Base-by-base conservation (phyloP, 2,113 vertebrate genomes). In the Dicrurus megarhynchus region DNA sequence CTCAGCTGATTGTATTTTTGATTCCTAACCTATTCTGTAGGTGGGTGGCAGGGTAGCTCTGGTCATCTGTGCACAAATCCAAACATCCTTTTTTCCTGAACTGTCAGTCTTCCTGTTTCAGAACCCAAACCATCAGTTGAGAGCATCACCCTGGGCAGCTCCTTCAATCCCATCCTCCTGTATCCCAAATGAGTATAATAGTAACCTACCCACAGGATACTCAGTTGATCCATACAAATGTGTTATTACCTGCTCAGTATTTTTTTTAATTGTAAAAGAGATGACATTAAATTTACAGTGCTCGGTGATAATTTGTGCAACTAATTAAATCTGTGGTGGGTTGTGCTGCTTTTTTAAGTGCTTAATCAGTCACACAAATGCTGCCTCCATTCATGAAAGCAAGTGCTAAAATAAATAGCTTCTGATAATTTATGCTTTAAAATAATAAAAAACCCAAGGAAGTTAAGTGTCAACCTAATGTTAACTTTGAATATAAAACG, bases 401-500 rank as follows among this genome's bases (percentile, higher is more conserved):
- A 89, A 95, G 88, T 77, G 84, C 67, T 94, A 71, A 94, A 96
- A 87, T 79, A 93, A 94, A 95, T 90, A 96, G 93, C 90, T 92
- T 92, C 84, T 80, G 89, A 93, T 95, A 95, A 97, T 96, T 93
- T 96, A 95, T 84, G 71, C 42, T 92, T 96, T 88, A 96, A 97
- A 97, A 96, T 95, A 97, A 97, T 93, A 96, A 95, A 94, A 97
- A 94, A 30, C 83, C 60, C 68, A 83, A 88, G 87, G 93, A 96
- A 97, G 68, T 95, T 94, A 95, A 95, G 83, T 85, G 46, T 95
- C 87, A 95, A 84, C 95, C 37, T 96, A 90, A 95, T 80, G 90
- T 85, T 96, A 93, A 95, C 87, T 94, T 95, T 86, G 90, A 89
- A 85, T 92, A 92, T 95, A 90, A 97, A 97, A 95, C 94, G 93